Evolutionary conservation across 2,888 invertebrate species (phyloP), one percentile per base, ranked within the genome.

Genomic region (Scaptomyza reducta): DNA sequence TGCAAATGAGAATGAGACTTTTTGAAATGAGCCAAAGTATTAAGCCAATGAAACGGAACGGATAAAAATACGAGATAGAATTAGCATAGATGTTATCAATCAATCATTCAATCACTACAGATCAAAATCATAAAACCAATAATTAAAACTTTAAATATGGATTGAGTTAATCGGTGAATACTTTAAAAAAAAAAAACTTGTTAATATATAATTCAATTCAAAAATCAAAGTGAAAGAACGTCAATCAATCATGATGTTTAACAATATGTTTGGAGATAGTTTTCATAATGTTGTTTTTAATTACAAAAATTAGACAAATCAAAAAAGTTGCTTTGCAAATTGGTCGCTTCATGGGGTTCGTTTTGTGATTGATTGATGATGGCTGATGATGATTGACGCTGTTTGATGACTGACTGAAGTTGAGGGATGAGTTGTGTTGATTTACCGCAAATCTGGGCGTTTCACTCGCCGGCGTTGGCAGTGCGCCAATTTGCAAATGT

Each of bases 381-480:
- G 35, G n/a, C 33, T 35, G 35, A 38, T 38, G 38, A n/a, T 35
- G 57, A 38, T 56, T 49, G 66, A 62, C 57, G 57, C 18, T 13
- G 49, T 45, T 16, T 18, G 38, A 58, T 47, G 70, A 27, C 56
- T 56, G 72, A 58, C 56, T 56, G 72, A 58, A 61, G 77, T 53
- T 61, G 4, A n/a, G n/a, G 78, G 78, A 79, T 80, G 81, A 66
- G 40, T 75, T 78, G 72, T 70, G 69, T 83, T 86, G 85, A 83
- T 90, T 92, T 92, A 92, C 92, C 92, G 92, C 92, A 91, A 92
- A 91, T 91, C 90, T 88, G 86, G 92, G 91, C 83, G 91, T 91
- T 84, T 91, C 92, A 88, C 91, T 91, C 87, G 92, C 92, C 88
- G 92, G 92, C 82, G 92, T 92, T 74, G 92, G 92, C 88, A 92